phyloP scores from a whole-genome alignment of 2,888 invertebrate genomes.

The Muscina levida region DNA sequence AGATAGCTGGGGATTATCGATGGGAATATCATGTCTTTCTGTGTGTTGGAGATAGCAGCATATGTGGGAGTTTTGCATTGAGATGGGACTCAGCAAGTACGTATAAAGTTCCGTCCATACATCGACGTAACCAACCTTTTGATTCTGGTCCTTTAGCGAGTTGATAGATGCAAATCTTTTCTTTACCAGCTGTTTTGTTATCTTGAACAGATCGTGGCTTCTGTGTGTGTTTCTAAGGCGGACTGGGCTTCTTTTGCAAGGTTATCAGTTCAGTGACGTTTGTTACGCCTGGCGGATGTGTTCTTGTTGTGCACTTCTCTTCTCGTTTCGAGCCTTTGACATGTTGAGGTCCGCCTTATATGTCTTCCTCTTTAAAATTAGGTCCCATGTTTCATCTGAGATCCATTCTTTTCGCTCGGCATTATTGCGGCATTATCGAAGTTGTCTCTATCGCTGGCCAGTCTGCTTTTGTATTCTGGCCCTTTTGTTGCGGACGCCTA shows the following conservation, averaged over 20 bases:
- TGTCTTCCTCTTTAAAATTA: too few relatives aligned
- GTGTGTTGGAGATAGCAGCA: background rate
- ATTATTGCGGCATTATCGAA: too few relatives aligned
- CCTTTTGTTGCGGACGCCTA: too few relatives aligned
- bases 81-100: too few relatives aligned
- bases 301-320: too few relatives aligned
- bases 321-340: too few relatives aligned
- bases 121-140: background rate
- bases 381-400: too few relatives aligned
- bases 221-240: background rate
- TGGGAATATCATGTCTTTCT: background rate
- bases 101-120: background rate
- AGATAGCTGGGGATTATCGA: background rate
- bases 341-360: too few relatives aligned
- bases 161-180: background rate
- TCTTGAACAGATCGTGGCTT: background rate
- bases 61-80: background rate
- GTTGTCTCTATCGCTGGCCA: too few relatives aligned
- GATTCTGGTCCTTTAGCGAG: background rate
- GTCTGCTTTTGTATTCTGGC: too few relatives aligned
- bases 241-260: conserved; percentile 7
- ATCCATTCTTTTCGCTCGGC: too few relatives aligned
- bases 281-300: background rate
- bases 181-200: background rate
- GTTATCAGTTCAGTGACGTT: background rate